Conservation (phyloP, 64 coral and sea anemone species). For the Exaiptasia diaphana region DNA sequence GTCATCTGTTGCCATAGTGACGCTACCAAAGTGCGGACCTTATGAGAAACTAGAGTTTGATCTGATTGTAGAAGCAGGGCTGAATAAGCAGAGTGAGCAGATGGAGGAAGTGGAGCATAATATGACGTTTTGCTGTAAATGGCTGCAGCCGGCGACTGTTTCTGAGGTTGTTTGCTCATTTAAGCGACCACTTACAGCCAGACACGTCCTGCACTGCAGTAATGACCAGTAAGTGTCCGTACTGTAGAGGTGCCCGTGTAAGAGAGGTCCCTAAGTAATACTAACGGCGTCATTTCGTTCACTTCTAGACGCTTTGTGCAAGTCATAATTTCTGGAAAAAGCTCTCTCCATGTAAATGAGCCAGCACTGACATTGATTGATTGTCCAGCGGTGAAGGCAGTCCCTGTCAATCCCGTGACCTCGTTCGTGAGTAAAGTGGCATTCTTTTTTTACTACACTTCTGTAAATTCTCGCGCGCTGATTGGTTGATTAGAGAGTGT, state of each 20-base stretch:
- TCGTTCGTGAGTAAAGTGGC: slow-evolving; percentile 26
- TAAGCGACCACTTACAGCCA: slow-evolving; percentile 59
- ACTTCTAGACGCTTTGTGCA: slow-evolving; percentile 56
- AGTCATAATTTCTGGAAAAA: slow-evolving; percentile 24
- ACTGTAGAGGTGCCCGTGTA: too few relatives aligned
- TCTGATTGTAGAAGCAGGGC: slow-evolving; percentile 45
- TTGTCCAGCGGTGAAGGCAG: slow-evolving; percentile 7
- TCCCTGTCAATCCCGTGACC: not conserved
- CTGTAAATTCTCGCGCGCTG: too few relatives aligned
- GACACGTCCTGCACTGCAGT: slow-evolving; percentile 66
- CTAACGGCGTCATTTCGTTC: too few relatives aligned
- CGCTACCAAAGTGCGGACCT: slow-evolving; percentile 60
- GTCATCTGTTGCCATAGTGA: slow-evolving; percentile 65
- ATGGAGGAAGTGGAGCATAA: slow-evolving; percentile 56
- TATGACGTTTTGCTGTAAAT: slow-evolving; percentile 56
- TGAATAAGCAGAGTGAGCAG: slow-evolving; percentile 69
- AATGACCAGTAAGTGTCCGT: slow-evolving; percentile 66
- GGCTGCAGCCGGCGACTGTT: slow-evolving; percentile 50
- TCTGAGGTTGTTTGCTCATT: slow-evolving; percentile 55
- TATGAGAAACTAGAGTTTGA: slow-evolving; percentile 79
- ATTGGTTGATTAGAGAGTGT: too few relatives aligned
- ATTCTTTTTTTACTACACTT: not conserved
- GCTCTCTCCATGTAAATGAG: slow-evolving; percentile 5
- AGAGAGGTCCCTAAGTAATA: too few relatives aligned
- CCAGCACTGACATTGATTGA: slow-evolving; percentile 14